Base-by-base conservation (phyloP, 1,140 invertebrate species). In the Callitettix versicolor region DNA sequence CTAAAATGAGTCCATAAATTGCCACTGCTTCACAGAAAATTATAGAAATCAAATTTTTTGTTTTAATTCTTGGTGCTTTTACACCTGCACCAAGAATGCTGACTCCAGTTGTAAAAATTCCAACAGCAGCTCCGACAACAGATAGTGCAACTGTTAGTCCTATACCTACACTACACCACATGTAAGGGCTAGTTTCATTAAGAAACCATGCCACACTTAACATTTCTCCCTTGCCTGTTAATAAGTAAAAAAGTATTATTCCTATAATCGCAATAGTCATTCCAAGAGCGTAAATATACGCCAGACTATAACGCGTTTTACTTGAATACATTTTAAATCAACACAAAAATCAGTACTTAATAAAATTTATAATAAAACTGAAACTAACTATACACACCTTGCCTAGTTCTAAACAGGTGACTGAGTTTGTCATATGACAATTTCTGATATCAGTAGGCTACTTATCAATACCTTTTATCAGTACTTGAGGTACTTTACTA, bases 1-100 rank as follows among this genome's bases (percentile, higher is more conserved):
- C 92, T 65, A 94, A 94, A 67, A 98, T 97, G 22, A 98, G 80
- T 15, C 95, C 95, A 69, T 97, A 97, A 72, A 97, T 96, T 53
- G 94, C 94, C 1, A 98, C 95, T 63, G 95, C 94, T 74, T 98
- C 95, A 70, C 95, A 98, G 76, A 98, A 97, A 70, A 98, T 97
- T 66, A 98, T 93, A 50, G 92, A 96, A 65, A 99, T 95, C 63
- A 99, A 81, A 74, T 99, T 99, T 73, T 98, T 99, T 46, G 96
- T 99, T 73, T 97, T 93, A 68, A 99, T 99, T 63, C 96, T 77
- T 3, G 96, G 96, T 18, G 95, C 92, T 75, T 98, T 97, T 0
- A 99, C 95, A 68, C 95, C 96, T 59, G 87, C 96, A 52, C 96
- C 96, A 44, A 98, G 75, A 68, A 99, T 98, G 65, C 91, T 95